Evolutionary conservation across 2,888 invertebrate species (phyloP).

Genomic region (Sclerodermus sp.): DNA sequence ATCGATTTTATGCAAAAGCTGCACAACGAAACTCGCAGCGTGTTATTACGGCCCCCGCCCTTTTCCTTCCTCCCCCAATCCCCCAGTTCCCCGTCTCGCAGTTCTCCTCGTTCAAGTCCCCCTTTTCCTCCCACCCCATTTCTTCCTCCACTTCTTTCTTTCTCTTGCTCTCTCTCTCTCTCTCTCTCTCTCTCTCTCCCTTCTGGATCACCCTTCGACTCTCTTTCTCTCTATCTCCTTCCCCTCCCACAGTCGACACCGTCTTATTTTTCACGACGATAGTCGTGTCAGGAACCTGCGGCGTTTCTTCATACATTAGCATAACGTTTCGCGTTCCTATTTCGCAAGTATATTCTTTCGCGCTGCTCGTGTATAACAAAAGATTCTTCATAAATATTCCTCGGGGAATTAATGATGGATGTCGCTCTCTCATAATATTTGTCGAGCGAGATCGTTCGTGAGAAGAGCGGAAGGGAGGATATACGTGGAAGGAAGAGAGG

Average conservation of each 20-base stretch:
- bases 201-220: too few species aligned
- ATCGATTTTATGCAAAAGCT: constrained; percentile 37
- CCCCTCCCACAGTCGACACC: not conserved
- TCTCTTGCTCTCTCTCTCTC: too few species aligned
- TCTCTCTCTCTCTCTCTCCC: too few species aligned
- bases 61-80: constrained; percentile 3
- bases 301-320: constrained; percentile 32
- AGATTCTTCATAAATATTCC: too few species aligned
- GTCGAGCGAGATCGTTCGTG: too few species aligned
- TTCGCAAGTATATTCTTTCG: constrained; percentile 11
- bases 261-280: not conserved
- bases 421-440: too few species aligned
- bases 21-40: constrained; percentile 25
- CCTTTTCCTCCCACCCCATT: constrained; percentile 5
- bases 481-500: too few species aligned
- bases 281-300: constrained; percentile 10
- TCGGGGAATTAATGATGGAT: too few species aligned
- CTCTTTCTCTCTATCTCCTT: too few species aligned
- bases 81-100: not conserved
- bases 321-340: constrained; percentile 37
- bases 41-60: constrained; percentile 25
- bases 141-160: not conserved
- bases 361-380: too few species aligned
- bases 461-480: too few species aligned
- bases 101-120: too few species aligned